A percentile compares a stretch with the other conserved stretches of the same genome.
phyloP scores from a whole-genome alignment of 2,113 vertebrate genomes.

The Apodemus sylvaticus region DNA sequence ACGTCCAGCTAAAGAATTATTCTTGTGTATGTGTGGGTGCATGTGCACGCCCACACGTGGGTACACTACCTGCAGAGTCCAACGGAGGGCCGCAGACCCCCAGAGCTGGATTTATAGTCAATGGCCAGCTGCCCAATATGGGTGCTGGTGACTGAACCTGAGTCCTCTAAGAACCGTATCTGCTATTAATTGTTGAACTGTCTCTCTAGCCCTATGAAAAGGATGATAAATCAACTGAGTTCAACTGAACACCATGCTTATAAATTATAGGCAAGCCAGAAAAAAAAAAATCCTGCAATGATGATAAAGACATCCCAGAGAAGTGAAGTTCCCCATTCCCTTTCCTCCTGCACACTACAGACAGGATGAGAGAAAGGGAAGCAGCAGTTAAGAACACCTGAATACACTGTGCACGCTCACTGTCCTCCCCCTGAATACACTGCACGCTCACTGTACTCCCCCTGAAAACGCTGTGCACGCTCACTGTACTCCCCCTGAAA shows the following conservation, averaged over 20 bases:
- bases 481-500: no score
- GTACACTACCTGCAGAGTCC: neutral
- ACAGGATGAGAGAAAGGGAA: neutral
- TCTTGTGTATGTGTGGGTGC: no score
- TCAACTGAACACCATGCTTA: conserved; percentile 18
- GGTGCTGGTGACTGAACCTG: neutral
- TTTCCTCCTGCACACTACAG: neutral
- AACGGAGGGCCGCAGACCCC: neutral
- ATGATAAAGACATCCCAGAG: neutral
- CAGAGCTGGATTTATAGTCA: neutral
- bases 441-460: neutral
- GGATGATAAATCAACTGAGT: neutral
- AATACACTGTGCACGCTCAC: neutral
- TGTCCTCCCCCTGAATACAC: neutral
- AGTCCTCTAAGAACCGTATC: neutral
- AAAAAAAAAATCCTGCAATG: neutral
- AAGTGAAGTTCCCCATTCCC: neutral
- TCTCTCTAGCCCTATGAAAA: neutral
- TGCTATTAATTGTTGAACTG: neutral
- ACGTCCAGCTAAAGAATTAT: neutral
- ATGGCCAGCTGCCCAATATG: neutral
- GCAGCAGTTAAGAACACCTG: neutral
- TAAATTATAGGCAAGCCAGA: neutral
- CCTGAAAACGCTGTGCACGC: no score
- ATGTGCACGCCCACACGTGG: neutral